phyloP scores from a whole-genome alignment of 1,140 invertebrate species.

The Eciton burchellii region DNA sequence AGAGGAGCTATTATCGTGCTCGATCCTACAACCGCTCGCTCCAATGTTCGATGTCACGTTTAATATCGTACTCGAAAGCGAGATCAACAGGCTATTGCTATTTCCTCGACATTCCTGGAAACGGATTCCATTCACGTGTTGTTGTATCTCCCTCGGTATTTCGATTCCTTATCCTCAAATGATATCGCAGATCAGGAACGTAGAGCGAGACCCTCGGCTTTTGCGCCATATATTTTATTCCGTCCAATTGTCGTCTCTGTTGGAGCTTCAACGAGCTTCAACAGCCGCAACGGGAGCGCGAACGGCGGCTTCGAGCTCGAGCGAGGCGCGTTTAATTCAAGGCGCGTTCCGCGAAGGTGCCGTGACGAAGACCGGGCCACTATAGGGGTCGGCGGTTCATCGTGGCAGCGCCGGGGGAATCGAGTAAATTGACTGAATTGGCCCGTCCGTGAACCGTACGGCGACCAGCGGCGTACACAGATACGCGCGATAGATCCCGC shows the following conservation, averaged over 20 bases:
- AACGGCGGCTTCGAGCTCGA: not conserved
- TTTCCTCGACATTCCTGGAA: not conserved
- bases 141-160: not conserved
- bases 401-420: conserved; percentile 70
- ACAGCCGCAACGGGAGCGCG: no score
- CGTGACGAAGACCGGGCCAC: conserved; percentile 26
- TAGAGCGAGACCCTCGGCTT: no score
- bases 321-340: conserved; percentile 17
- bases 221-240: no score
- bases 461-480: conserved; percentile 32
- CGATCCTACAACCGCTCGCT: conserved; percentile 29
- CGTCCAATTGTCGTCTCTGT: no score
- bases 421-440: conserved; percentile 79
- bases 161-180: no score
- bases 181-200: no score
- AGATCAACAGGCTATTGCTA: not conserved
- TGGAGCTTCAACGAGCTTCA: no score
- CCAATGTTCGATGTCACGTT: not conserved
- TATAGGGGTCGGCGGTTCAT: conserved; percentile 57
- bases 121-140: not conserved
- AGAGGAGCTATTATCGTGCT: conserved; percentile 14
- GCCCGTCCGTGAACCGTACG: conserved; percentile 71
- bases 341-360: conserved; percentile 24
- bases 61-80: no score
- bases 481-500: conserved; percentile 62